Evolutionary conservation across 2,888 invertebrate species (phyloP).

Genomic region (Embidobia sp.): DNA sequence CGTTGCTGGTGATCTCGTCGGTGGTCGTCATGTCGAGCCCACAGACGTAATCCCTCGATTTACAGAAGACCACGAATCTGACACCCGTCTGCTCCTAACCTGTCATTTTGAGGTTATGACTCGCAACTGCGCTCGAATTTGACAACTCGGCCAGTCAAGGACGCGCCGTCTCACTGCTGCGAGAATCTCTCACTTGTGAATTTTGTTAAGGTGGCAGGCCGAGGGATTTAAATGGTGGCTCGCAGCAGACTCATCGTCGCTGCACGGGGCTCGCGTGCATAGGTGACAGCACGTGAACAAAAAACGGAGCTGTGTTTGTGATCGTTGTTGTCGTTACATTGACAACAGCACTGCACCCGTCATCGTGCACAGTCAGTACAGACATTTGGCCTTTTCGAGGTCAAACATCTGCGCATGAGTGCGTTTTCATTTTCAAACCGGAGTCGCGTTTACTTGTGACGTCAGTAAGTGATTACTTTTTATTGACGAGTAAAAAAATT

Average conservation of each 20-base stretch:
- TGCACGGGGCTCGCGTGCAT: not conserved
- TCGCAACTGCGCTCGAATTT: too few relatives aligned
- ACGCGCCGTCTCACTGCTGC: too few relatives aligned
- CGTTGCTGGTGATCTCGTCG: constrained; percentile 68
- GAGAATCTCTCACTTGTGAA: not conserved
- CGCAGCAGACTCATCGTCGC: not conserved
- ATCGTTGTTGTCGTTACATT: constrained; percentile 6
- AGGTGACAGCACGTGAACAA: constrained; percentile 24
- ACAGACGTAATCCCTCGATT: not conserved
- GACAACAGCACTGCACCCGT: constrained; percentile 2
- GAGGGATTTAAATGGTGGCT: not conserved
- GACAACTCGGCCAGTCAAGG: too few relatives aligned
- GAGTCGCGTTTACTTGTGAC: too few relatives aligned
- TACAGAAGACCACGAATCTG: not conserved
- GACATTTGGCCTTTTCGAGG: constrained; percentile 12
- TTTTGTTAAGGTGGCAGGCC: not conserved
- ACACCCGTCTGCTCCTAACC: not conserved
- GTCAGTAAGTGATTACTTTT: too few relatives aligned
- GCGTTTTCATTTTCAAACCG: too few relatives aligned
- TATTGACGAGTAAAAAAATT: too few relatives aligned
- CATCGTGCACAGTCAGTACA: not conserved
- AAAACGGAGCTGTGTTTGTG: not conserved
- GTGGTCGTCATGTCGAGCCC: constrained; percentile 66
- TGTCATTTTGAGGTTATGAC: constrained; percentile 5
- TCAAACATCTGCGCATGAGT: constrained; percentile 17